A percentile compares a stretch with the other conserved stretches of the same genome.
Evolutionary conservation across 2,888 invertebrate species (phyloP).

Genomic region (Lithophane leautieri): DNA sequence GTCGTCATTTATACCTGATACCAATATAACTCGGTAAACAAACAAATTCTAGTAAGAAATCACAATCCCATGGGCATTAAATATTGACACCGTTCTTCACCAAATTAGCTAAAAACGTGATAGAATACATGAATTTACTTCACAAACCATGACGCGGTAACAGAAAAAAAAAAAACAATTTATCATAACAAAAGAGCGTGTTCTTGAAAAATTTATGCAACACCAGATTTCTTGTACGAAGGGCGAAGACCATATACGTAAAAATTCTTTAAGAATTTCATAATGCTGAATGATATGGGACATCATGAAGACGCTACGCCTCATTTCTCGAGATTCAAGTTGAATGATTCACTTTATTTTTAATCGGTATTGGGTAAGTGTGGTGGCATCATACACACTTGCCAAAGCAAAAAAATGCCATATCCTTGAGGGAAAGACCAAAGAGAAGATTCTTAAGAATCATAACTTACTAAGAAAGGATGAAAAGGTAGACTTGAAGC

Average conservation of each 20-base stretch:
- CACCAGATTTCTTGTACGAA: slow-evolving; percentile 25
- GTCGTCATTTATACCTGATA: background rate
- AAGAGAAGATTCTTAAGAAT: background rate
- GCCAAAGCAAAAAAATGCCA: background rate
- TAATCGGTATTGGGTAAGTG: slow-evolving; percentile 48
- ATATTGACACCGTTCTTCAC: background rate
- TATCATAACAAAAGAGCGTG: slow-evolving; percentile 20
- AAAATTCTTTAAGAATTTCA: slow-evolving; percentile 49
- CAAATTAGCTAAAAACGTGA: background rate
- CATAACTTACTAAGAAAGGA: too few relatives aligned
- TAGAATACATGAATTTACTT: background rate
- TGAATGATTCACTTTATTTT: slow-evolving; percentile 40
- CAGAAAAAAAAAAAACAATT: slow-evolving; percentile 6
- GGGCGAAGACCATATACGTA: slow-evolving; percentile 54
- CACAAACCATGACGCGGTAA: background rate
- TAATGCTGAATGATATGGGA: slow-evolving; percentile 45
- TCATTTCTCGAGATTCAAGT: slow-evolving; percentile 25
- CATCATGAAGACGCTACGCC: slow-evolving; percentile 33
- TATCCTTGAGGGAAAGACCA: background rate
- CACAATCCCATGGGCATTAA: background rate
- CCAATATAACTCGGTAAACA: too few relatives aligned
- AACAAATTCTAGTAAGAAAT: background rate
- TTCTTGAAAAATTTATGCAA: slow-evolving; percentile 41
- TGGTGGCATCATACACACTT: slow-evolving; percentile 14
- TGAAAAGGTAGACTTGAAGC: background rate